Evolutionary conservation across 2,113 vertebrate species (phyloP).

Genomic region (Eurypyga helias): DNA sequence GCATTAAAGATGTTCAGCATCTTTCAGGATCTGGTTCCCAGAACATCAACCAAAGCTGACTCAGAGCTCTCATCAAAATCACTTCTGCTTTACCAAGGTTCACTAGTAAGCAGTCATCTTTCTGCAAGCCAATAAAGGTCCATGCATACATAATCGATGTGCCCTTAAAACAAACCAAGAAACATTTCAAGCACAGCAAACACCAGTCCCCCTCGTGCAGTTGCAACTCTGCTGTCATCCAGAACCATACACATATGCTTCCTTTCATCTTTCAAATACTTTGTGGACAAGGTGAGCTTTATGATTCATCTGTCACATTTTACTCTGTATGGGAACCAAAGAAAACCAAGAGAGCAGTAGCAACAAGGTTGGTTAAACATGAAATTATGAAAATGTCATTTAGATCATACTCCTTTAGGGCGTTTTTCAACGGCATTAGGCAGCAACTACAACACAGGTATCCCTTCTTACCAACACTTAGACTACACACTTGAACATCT

Average conservation of each 20-base stretch:
- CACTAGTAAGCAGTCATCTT: neutral
- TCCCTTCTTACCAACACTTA: neutral
- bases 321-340: neutral
- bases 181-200: neutral
- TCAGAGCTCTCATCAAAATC: neutral
- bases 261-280: neutral
- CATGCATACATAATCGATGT: neutral
- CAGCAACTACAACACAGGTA: neutral
- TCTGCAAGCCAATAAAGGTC: neutral
- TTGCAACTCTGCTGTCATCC: neutral
- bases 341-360: neutral
- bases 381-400: neutral
- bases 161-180: neutral
- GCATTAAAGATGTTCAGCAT: neutral
- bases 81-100: neutral
- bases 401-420: neutral
- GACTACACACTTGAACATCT: neutral
- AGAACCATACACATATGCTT: neutral
- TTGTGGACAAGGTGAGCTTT: neutral
- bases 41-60: neutral
- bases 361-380: neutral
- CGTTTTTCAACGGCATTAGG: neutral
- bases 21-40: neutral
- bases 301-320: neutral
- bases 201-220: neutral